A percentile compares a stretch with the other conserved stretches of the same genome.
Conservation (phyloP, 2,113 vertebrate genomes). For the Pitta sordida region DNA sequence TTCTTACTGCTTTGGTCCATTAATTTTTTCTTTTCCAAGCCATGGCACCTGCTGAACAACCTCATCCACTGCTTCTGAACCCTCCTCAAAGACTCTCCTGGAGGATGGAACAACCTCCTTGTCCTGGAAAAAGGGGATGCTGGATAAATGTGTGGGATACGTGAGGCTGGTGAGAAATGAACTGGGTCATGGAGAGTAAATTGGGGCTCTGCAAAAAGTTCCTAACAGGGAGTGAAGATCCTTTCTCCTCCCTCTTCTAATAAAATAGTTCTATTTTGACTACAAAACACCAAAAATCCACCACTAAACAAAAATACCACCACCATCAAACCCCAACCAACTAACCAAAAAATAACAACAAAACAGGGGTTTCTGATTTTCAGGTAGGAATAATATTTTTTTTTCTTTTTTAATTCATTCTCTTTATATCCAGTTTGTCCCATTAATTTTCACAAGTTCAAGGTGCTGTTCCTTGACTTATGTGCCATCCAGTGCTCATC, state of each 20-base stretch:
- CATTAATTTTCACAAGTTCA: neutral
- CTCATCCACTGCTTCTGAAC: neutral
- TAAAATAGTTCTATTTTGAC: neutral
- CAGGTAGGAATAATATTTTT: neutral
- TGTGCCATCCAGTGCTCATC: neutral
- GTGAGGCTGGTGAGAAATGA: neutral
- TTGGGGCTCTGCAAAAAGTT: neutral
- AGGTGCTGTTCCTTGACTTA: neutral
- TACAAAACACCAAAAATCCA: too few species aligned
- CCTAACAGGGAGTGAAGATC: neutral
- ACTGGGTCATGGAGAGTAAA: fast-evolving
- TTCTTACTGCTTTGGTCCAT: neutral
- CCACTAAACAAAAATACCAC: too few species aligned
- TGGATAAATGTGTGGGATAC: neutral
- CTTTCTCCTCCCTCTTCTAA: neutral
- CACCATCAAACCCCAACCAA: too few species aligned
- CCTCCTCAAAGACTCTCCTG: neutral
- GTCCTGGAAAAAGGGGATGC: neutral
- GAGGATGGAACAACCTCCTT: neutral
- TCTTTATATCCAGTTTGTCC: neutral
- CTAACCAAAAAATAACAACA: too few species aligned
- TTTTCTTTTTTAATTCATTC: neutral
- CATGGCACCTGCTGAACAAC: neutral
- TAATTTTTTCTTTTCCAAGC: neutral
- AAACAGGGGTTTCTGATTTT: neutral